These are phyloP conservation scores for Eupithecia tripunctaria DNA, from an alignment of 2,888 invertebrate genomes.

Conservation along the genomic window DNA sequence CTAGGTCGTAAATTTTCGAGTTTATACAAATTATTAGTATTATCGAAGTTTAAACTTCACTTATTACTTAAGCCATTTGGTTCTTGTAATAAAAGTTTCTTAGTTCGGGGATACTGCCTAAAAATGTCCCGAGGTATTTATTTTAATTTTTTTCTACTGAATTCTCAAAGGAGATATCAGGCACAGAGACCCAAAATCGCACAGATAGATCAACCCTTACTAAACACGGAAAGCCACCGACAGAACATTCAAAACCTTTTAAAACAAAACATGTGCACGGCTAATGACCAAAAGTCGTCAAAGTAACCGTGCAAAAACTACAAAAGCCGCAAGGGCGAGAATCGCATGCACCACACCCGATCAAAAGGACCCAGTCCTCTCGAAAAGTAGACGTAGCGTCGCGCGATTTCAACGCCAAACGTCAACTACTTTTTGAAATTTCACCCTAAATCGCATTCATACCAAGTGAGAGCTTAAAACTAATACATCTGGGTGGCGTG, in stretches of 20 bases:
- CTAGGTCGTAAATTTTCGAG: too few species aligned
- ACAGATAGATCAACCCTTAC: neutral
- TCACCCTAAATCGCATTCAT: constrained; percentile 75
- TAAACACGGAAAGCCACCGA: constrained; percentile 20
- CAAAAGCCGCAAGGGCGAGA: constrained; percentile 45
- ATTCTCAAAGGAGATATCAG: neutral
- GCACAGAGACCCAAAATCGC: neutral
- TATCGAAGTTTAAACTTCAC: too few species aligned
- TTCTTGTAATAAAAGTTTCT: neutral
- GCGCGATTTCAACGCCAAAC: constrained; percentile 66
- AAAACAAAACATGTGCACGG: constrained; percentile 41
- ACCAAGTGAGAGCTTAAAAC: constrained; percentile 79
- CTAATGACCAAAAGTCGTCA: constrained; percentile 43
- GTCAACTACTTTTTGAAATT: constrained; percentile 68
- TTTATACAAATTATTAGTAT: too few species aligned
- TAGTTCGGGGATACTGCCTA: neutral
- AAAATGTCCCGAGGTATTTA: neutral
- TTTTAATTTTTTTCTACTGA: neutral
- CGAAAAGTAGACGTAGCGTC: constrained; percentile 55
- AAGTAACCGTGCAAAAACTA: constrained; percentile 40
- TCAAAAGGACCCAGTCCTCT: constrained; percentile 45
- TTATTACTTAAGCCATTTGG: too few species aligned
- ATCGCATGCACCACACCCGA: constrained; percentile 43
- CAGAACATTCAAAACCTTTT: constrained; percentile 37
- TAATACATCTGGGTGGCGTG: constrained; percentile 79